phyloP scores from a whole-genome alignment of 1,140 invertebrate species.

The Panulirus ornatus region DNA sequence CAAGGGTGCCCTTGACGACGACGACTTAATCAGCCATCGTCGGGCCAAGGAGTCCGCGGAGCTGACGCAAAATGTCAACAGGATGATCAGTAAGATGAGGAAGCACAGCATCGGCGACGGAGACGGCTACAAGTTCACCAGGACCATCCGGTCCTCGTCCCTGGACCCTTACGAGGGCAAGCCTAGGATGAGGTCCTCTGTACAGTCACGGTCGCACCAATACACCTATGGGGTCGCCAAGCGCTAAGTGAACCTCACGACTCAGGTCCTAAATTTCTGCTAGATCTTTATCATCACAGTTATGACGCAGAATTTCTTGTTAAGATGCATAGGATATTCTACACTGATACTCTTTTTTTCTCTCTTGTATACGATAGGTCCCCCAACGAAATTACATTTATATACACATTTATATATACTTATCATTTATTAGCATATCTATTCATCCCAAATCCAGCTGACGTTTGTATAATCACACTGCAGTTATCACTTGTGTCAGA shows the following conservation, averaged over 20 bases:
- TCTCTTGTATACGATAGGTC: background rate
- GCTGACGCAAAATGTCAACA: conserved; percentile 67
- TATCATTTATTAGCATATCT: no score
- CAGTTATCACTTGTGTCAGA: background rate
- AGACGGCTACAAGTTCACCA: conserved; percentile 48
- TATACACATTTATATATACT: no score
- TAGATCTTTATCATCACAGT: no score
- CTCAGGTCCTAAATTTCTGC: no score
- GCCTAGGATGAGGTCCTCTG: conserved; percentile 20
- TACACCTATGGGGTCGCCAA: conserved; percentile 46
- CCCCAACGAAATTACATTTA: background rate
- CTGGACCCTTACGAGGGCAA: conserved; percentile 45
- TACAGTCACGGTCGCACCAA: conserved; percentile 33
- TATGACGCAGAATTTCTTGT: no score
- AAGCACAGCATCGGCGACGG: conserved; percentile 58
- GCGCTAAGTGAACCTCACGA: background rate
- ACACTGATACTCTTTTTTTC: conserved; percentile 11
- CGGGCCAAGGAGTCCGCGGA: conserved; percentile 67
- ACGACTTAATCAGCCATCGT: conserved; percentile 32
- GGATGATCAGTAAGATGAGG: conserved; percentile 66
- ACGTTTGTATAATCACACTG: background rate
- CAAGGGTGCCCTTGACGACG: conserved; percentile 21
- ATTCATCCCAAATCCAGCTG: background rate
- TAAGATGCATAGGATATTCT: background rate
- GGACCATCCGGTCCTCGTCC: conserved; percentile 56